Conservation (phyloP, 2,888 invertebrate species). For the Schizaphis graminum region DNA sequence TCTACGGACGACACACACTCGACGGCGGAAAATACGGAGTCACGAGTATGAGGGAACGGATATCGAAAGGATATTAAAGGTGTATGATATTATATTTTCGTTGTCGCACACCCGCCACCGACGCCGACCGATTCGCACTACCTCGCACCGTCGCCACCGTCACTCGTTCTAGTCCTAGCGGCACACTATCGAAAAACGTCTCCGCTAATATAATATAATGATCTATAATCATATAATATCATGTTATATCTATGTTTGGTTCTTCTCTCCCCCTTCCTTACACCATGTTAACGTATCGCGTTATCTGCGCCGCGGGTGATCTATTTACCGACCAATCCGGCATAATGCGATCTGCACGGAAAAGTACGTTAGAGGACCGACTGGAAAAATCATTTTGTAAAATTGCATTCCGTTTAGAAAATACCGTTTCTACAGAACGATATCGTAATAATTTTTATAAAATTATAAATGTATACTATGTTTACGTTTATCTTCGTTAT, state of each 20-base stretch:
- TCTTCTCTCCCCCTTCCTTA: too few relatives aligned
- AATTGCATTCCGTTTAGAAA: neutral
- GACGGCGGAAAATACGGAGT: neutral
- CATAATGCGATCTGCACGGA: neutral
- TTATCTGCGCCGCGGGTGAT: neutral
- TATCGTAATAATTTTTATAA: neutral
- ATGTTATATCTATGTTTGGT: neutral
- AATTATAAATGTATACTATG: neutral
- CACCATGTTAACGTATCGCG: neutral
- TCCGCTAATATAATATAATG: neutral
- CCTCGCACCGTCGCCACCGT: neutral
- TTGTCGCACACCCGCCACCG: neutral
- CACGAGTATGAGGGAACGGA: too few relatives aligned
- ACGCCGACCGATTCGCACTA: neutral
- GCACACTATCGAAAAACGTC: neutral
- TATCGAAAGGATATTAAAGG: too few relatives aligned
- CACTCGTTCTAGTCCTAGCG: constrained; percentile 1
- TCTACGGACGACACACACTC: neutral
- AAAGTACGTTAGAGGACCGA: neutral
- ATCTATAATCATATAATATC: neutral
- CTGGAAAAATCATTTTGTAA: neutral
- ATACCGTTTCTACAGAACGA: neutral
- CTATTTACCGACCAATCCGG: neutral
- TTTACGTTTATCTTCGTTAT: neutral
- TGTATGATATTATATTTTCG: neutral